A percentile compares a stretch with the other conserved stretches of the same genome.
These are phyloP conservation scores for Nicator chloris DNA, from an alignment of 2,113 vertebrate species.

Conservation along the genomic window DNA sequence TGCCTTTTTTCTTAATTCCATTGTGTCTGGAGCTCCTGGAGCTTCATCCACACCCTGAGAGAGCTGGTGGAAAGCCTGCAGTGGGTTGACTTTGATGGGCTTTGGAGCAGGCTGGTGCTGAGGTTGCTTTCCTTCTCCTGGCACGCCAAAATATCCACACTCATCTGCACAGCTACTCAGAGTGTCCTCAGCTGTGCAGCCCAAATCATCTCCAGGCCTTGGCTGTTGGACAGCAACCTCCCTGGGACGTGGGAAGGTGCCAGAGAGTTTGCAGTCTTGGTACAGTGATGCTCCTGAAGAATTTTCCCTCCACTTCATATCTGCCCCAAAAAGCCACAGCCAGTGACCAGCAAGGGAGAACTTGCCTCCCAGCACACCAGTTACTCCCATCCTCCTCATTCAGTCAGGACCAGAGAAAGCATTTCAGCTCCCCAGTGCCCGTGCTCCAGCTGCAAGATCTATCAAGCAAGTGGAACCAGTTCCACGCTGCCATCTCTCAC, in stretches of 20 bases:
- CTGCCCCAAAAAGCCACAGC: not conserved
- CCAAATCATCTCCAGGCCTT: not conserved
- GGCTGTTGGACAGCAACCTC: not conserved
- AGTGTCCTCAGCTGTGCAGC: not conserved
- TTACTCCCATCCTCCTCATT: not conserved
- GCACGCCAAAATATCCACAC: accelerated
- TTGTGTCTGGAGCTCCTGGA: slow-evolving; percentile 53
- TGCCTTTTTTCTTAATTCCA: slow-evolving; percentile 54
- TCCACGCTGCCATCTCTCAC: accelerated
- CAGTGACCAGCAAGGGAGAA: not conserved
- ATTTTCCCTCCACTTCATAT: not conserved
- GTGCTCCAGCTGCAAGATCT: not conserved
- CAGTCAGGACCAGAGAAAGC: not conserved
- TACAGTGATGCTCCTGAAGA: not conserved
- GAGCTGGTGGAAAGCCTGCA: slow-evolving; percentile 42
- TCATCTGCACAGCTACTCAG: not conserved
- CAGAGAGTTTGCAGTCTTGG: not conserved
- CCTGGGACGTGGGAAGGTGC: accelerated
- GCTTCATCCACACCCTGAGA: slow-evolving; percentile 19
- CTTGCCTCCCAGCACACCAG: not conserved
- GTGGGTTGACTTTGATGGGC: not conserved
- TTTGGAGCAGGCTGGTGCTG: not conserved
- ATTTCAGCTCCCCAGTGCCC: not conserved
- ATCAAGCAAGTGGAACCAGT: not conserved
- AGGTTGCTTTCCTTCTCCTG: not conserved